Evolutionary conservation across 37 sponge, comb jelly and placozoan genomes (phyloP).

Genomic region (Mnemiopsis leidyi): DNA sequence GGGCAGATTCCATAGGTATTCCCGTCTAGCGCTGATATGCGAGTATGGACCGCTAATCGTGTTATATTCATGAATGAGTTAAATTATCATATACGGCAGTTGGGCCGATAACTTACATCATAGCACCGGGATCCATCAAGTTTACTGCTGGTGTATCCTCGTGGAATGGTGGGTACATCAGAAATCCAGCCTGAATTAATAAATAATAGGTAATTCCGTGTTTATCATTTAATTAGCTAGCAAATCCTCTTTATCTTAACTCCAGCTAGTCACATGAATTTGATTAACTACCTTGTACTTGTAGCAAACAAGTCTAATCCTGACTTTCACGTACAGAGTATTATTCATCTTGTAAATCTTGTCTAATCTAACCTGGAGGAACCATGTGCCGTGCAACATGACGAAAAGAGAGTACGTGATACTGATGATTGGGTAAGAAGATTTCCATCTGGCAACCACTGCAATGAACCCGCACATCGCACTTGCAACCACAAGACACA

Average conservation of each 20-base stretch:
- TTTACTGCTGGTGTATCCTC: not conserved
- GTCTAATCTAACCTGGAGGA: not conserved
- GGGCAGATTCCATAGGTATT: too few relatives aligned
- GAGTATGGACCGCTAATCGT: not conserved
- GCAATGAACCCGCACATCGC: not conserved
- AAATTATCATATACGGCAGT: not conserved
- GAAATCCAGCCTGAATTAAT: slow-evolving; percentile 26
- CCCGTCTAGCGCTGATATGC: too few relatives aligned
- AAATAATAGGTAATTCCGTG: too few relatives aligned
- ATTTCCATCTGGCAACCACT: not conserved
- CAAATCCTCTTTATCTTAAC: too few relatives aligned
- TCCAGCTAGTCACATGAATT: too few relatives aligned
- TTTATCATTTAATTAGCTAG: too few relatives aligned
- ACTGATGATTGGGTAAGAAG: not conserved
- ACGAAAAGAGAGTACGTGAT: not conserved
- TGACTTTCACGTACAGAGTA: too few relatives aligned
- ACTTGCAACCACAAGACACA: not conserved
- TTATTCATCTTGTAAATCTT: too few relatives aligned
- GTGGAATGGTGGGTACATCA: not conserved
- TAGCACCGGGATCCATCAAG: not conserved
- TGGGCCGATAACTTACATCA: slow-evolving; percentile 4
- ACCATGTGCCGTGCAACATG: slow-evolving; percentile 16
- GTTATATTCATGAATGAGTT: not conserved
- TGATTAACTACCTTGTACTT: too few relatives aligned
- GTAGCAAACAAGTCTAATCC: too few relatives aligned